These are phyloP conservation scores for Hippopotamus amphibius DNA, from an alignment of 2,113 vertebrate genomes.

Conservation along the genomic window DNA sequence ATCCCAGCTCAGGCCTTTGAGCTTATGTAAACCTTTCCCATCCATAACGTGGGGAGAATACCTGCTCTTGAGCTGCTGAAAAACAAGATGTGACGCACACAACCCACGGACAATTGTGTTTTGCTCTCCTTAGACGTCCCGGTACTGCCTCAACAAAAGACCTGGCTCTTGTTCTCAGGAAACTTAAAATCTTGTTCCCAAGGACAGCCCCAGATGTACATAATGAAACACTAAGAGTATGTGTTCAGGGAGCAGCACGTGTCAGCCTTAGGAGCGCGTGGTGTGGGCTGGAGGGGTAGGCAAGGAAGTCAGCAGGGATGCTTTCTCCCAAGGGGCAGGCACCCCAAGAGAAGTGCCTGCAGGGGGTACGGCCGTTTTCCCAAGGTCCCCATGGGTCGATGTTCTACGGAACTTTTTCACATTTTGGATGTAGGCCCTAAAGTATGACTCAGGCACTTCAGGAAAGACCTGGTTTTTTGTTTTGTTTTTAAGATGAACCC, in stretches of 20 bases:
- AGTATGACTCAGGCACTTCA: neutral
- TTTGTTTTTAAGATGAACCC: neutral
- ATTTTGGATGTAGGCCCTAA: neutral
- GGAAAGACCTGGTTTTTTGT: neutral
- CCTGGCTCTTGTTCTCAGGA: neutral
- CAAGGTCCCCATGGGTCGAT: neutral
- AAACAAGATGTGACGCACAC: neutral
- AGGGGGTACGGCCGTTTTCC: neutral
- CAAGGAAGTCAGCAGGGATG: neutral
- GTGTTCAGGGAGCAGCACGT: neutral
- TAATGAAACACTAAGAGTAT: neutral
- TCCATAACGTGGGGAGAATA: neutral
- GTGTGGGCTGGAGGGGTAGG: neutral
- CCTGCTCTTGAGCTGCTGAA: neutral
- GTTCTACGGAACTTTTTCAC: neutral
- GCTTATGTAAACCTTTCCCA: neutral
- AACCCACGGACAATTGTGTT: neutral
- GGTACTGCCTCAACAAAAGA: neutral
- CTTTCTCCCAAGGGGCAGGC: neutral
- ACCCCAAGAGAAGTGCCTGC: neutral
- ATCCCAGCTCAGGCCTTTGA: neutral
- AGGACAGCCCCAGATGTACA: neutral
- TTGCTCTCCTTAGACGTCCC: neutral
- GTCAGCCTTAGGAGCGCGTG: neutral
- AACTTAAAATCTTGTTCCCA: neutral